Evolutionary conservation across 2,888 invertebrate genomes (phyloP).

Genomic region (Artemia sinica): DNA sequence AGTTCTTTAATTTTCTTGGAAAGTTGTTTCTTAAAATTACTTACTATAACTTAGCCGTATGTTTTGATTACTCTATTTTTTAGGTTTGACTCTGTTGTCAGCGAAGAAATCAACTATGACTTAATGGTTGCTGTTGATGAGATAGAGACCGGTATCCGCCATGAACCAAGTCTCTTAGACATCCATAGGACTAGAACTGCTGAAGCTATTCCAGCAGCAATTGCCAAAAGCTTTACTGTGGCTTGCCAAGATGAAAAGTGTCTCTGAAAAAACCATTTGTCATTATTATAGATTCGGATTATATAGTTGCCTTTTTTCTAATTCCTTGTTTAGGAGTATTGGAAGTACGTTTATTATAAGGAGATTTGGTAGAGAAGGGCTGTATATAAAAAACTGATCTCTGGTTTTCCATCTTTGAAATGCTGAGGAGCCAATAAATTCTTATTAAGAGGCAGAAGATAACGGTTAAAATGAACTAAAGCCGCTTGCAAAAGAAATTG

Average conservation of each 20-base stretch:
- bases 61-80: conserved; percentile 20
- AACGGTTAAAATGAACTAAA: too few relatives aligned
- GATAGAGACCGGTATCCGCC: conserved; percentile 49
- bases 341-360: too few relatives aligned
- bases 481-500: too few relatives aligned
- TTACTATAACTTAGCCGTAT: background rate
- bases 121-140: conserved; percentile 54
- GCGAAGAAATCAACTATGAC: conserved; percentile 77
- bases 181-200: conserved; percentile 24
- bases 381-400: too few relatives aligned
- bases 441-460: too few relatives aligned
- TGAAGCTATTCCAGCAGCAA: conserved; percentile 24
- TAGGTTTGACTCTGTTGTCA: conserved; percentile 73
- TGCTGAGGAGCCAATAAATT: too few relatives aligned
- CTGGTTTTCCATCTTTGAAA: too few relatives aligned
- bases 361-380: too few relatives aligned
- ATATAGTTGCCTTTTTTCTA: too few relatives aligned
- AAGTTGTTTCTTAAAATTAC: background rate
- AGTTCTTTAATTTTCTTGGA: background rate
- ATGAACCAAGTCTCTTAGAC: conserved; percentile 55
- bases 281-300: too few relatives aligned
- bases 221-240: background rate
- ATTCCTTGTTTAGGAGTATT: too few relatives aligned
- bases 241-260: background rate
- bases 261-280: too few relatives aligned